phyloP scores from a whole-genome alignment of 2,113 vertebrate species.

The Ptilonorhynchus violaceus region DNA sequence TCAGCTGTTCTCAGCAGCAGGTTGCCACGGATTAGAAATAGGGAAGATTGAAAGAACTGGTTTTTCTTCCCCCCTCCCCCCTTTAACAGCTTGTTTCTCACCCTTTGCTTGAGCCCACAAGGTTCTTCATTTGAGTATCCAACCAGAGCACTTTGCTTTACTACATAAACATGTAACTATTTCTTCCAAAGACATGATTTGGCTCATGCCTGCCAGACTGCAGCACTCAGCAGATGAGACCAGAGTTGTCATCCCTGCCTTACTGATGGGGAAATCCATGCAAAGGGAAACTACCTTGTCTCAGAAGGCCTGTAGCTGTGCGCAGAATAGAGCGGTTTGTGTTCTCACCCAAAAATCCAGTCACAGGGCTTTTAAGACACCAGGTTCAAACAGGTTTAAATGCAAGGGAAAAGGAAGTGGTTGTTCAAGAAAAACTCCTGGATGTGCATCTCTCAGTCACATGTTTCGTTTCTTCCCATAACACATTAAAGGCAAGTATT shows the following conservation, averaged over 20 bases:
- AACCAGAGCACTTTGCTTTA: fast-evolving
- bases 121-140: background rate
- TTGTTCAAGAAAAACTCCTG: background rate
- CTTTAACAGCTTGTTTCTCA: background rate
- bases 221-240: background rate
- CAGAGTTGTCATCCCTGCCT: background rate
- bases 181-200: background rate
- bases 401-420: background rate
- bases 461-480: background rate
- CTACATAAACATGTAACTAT: background rate
- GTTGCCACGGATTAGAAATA: background rate
- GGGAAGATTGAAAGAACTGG: background rate
- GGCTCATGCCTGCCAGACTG: background rate
- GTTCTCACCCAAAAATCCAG: background rate
- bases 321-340: background rate
- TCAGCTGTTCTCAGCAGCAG: background rate
- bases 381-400: background rate
- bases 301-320: background rate
- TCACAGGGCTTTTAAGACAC: background rate
- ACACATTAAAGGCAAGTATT: background rate
- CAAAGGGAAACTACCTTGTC: background rate
- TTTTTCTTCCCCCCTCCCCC: background rate
- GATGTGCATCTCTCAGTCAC: background rate
- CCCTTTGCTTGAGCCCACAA: background rate
- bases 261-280: background rate